Base-by-base conservation (phyloP, 2,888 invertebrate species). In the Tipula lateralis region DNA sequence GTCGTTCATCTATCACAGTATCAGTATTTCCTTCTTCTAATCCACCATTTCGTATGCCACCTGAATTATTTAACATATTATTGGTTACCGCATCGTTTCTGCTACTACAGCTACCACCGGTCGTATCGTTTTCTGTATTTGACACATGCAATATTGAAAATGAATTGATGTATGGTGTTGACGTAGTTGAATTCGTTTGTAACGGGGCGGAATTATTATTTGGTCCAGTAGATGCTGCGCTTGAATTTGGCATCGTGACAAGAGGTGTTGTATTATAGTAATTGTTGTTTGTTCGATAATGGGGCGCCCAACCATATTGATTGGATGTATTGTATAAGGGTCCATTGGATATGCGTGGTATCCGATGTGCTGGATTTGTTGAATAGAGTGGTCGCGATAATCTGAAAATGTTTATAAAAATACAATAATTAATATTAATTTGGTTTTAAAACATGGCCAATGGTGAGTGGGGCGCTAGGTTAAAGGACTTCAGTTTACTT, bases 1-100 rank as follows among this genome's bases (percentile, higher is more conserved):
- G 83, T 83, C 81, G 84, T 34, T 85, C 85, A 81, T 85, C 85
- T 85, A 85, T 85, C 85, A 85, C 85, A 85, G 85, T 84, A 29
- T 85, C 85, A 85, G 84, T 85, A 83, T 82, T 82, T 82, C 82
- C 82, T 30, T 82, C 82, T 30, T 82, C 82, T 29, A 82, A 16
- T 30, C 82, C 82, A 16, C 82, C 30, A 82, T 30, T 82, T 82
- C 30, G 13, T 30, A 83, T 34, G 16, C 34, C 36, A 83, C 83
- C 34, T 16, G 83, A 83, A 83, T 83, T 83, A 19, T 83, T 83
- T 34, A 83, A 6, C 32, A 34, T 34, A 44, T 34, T 80, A 84
- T 44, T 84, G 83, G 84, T 84, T 84, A 85, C 80, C 83, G n/a
- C 84, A 30, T 30, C 32, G 32, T 30, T 39, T 44, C 32, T 80